phyloP scores from a whole-genome alignment of 2,797 vertebrate genomes.

The Gymnoscopelus braueri region DNA sequence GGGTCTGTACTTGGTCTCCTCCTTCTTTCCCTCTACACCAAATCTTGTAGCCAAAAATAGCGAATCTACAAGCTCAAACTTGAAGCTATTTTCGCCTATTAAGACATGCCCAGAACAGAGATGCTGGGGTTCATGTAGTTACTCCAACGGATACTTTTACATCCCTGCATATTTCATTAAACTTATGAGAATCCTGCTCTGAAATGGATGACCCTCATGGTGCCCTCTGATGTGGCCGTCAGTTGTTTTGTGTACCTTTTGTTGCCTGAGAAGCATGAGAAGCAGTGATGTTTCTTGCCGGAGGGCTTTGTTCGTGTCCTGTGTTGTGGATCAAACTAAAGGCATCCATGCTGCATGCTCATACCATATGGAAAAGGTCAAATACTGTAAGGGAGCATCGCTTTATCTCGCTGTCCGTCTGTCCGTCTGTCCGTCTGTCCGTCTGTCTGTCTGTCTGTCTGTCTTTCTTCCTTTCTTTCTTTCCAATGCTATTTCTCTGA shows the following conservation, averaged over 20 bases:
- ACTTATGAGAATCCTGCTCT: conserved; percentile 17
- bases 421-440: background rate
- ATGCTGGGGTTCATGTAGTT: no score
- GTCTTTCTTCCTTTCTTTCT: conserved; percentile 32
- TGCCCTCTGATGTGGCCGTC: conserved; percentile 26
- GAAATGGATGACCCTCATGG: conserved; percentile 22
- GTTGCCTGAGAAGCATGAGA: conserved; percentile 26
- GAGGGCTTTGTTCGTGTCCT: conserved; percentile 34
- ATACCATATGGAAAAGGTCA: conserved; percentile 57
- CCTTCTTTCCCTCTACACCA: no score
- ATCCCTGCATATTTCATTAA: conserved; percentile 32
- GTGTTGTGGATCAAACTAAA: conserved; percentile 30
- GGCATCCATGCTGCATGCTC: conserved; percentile 55
- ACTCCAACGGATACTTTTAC: background rate
- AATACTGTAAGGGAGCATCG: conserved; percentile 54
- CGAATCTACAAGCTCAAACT: no score
- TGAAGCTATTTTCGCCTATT: no score
- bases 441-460: conserved; percentile 16
- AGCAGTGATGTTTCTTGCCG: conserved; percentile 36
- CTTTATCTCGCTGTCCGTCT: conserved; percentile 29
- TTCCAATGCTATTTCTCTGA: conserved; percentile 40
- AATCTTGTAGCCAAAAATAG: no score
- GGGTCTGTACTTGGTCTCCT: no score
- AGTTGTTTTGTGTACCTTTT: conserved; percentile 33
- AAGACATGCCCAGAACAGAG: no score